Base-by-base conservation (phyloP, 2,797 vertebrate genomes). In the Labroides dimidiatus region DNA sequence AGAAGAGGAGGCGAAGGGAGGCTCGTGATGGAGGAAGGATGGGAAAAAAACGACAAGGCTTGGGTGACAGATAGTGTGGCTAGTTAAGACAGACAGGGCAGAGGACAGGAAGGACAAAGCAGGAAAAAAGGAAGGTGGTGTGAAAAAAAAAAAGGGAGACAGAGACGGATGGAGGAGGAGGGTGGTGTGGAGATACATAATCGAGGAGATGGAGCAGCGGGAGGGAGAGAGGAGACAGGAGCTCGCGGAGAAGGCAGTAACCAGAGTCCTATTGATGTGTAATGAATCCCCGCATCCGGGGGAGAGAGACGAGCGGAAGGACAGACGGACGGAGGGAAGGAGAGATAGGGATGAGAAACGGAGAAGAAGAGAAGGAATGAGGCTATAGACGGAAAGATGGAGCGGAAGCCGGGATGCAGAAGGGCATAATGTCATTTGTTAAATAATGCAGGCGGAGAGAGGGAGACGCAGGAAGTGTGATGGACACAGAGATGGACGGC, bases 191-290 rank as follows among this genome's bases (percentile, higher is more conserved):
- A 73, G 75, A 78, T 80, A 81, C 68, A 80, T 82, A 84, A 87
- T 84, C 51, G 49, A 84, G 82, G 77, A 87, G 78, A 78, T 62
- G 55, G 84, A 0, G 2, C 69, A 62, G 67, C 52, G 14, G 23
- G 20, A 71, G 39, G 48, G 63, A 75, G 65, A 65, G 70, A 73
- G 75, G 81, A 84, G 87, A 84, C 36, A 75, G 68, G 73, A 77
- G 81, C 81, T 87, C 4, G 58, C 27, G 5, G 74, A 53, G 80
- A 80, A 60, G 77, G 67, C 69, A 72, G 88, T 78, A 90, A 91
- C 82, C 81, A 82, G 84, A 88, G 72, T 78, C 78, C 80, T 82
- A 89, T 86, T 90, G 88, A 92, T 86, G 82, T 89, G 89, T 87
- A 92, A 93, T 74, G 81, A 82, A 84, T 83, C 68, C 84, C 58